Percentiles rank a stretch among this genome's conserved stretches.
Conservation (phyloP, 2,888 invertebrate species). For the Dromius quadrimaculatus region DNA sequence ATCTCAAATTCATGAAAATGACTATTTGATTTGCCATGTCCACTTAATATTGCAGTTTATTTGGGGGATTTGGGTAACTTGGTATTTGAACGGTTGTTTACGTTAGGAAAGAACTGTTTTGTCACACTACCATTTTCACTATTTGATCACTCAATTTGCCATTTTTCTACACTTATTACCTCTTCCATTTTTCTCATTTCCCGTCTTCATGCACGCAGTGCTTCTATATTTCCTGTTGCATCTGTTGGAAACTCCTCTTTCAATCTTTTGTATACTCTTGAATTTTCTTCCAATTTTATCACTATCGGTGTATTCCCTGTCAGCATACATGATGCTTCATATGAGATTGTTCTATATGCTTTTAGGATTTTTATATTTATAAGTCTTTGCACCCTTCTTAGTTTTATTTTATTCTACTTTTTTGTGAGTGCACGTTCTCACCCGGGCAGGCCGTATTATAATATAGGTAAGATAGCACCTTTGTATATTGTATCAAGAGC, state of each 20-base stretch:
- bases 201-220: not conserved
- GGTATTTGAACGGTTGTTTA: not conserved
- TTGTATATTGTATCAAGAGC: not conserved
- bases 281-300: not conserved
- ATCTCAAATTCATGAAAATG: not conserved
- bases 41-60: not conserved
- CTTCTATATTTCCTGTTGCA: not conserved
- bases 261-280: not conserved
- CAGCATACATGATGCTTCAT: not conserved
- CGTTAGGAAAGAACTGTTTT: not conserved
- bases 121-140: not conserved
- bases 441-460: not conserved
- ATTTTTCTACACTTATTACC: not conserved
- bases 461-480: not conserved
- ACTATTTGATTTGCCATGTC: not conserved
- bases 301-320: not conserved
- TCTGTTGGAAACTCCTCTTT: not conserved
- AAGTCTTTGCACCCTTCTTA: not conserved
- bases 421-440: not conserved
- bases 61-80: not conserved
- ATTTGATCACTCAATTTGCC: not conserved
- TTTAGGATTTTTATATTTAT: slow-evolving; percentile 10
- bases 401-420: not conserved
- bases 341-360: not conserved
- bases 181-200: not conserved